These are phyloP conservation scores for Nomada ferruginata DNA, from an alignment of 2,888 invertebrate genomes.

Conservation along the genomic window DNA sequence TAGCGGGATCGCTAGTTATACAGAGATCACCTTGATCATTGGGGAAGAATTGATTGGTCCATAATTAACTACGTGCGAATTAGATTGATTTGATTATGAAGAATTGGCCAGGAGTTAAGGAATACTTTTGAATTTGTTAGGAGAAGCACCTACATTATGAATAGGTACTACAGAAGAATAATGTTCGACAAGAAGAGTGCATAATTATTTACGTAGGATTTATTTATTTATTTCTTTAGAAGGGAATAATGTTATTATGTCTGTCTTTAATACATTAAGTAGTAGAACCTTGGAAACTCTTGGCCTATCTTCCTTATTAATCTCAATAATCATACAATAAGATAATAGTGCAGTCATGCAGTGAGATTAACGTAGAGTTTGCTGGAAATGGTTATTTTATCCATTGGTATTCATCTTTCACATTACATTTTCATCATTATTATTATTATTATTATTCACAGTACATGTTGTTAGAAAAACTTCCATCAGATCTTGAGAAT, in stretches of 20 bases:
- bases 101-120: background rate
- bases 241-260: too few species aligned
- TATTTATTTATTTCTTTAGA: too few species aligned
- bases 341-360: too few species aligned
- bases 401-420: background rate
- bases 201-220: background rate
- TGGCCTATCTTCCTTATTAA: too few species aligned
- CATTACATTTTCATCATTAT: too few species aligned
- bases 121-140: background rate
- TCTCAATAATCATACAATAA: too few species aligned
- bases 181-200: background rate
- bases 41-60: background rate
- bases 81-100: background rate
- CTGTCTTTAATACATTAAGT: too few species aligned
- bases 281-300: too few species aligned
- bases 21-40: background rate
- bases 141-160: background rate
- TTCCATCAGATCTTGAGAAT: background rate
- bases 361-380: too few species aligned
- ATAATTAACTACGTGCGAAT: background rate
- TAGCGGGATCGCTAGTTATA: background rate
- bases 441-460: too few species aligned
- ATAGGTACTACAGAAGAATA: background rate
- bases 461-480: background rate
- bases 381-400: background rate